A percentile compares a stretch with the other conserved stretches of the same genome.
Evolutionary conservation across 2,797 vertebrate genomes (phyloP).

Genomic region (Lacerta agilis): DNA sequence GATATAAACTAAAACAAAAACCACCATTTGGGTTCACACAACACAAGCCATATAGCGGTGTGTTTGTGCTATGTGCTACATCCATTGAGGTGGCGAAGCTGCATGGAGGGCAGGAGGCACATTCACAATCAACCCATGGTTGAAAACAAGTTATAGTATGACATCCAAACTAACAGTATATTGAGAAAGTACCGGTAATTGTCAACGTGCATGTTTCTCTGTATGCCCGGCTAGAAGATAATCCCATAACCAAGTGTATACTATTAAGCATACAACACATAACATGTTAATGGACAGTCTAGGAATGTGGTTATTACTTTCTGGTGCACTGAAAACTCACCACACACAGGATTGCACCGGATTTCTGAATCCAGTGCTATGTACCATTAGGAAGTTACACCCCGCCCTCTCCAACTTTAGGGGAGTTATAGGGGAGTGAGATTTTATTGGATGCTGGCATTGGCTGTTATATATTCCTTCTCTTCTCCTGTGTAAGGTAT

Average conservation of each 20-base stretch:
- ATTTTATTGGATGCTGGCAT: neutral
- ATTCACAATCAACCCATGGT: too few species aligned
- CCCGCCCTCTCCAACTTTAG: neutral
- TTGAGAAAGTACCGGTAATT: neutral
- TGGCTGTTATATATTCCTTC: neutral
- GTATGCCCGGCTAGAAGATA: neutral
- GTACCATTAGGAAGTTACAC: neutral
- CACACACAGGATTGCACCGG: neutral
- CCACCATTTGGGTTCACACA: too few species aligned
- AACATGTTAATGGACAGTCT: neutral
- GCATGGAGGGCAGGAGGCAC: too few species aligned
- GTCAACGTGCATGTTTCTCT: neutral
- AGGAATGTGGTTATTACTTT: neutral
- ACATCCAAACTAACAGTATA: neutral
- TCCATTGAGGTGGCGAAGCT: too few species aligned
- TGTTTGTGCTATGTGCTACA: too few species aligned
- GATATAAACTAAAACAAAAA: too few species aligned
- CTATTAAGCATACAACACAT: neutral
- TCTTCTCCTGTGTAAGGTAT: neutral
- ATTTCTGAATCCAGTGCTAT: neutral
- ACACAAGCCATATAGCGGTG: too few species aligned
- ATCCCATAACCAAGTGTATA: neutral
- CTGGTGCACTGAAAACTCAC: neutral
- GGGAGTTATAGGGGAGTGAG: neutral
- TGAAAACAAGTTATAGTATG: neutral